A percentile compares a stretch with the other conserved stretches of the same genome.
phyloP scores from a whole-genome alignment of 30 jellyfish, hydroid and myxozoan species.

The Euphysa ruthae region DNA sequence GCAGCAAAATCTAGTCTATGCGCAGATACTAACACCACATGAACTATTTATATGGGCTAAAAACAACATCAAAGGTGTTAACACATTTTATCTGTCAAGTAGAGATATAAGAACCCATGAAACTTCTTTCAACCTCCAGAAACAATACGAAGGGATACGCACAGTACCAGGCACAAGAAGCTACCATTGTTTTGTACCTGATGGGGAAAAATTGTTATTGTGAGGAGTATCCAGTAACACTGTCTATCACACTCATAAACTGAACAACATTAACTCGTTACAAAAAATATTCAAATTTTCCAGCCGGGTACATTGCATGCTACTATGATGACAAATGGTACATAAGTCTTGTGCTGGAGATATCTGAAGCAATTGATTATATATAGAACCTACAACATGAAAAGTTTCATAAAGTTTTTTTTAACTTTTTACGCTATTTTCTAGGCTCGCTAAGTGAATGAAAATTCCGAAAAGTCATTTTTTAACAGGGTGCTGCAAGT shows the following conservation, averaged over 20 bases:
- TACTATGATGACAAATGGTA: not conserved
- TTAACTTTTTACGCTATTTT: not conserved
- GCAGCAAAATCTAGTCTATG: not conserved
- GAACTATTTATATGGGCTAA: not conserved
- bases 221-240: not conserved
- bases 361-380: not conserved
- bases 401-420: not conserved
- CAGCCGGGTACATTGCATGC: not conserved
- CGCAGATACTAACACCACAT: not conserved
- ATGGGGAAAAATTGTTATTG: not conserved
- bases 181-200: not conserved
- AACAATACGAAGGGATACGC: not conserved
- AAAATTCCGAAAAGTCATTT: not conserved
- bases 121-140: not conserved
- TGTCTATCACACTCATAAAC: not conserved
- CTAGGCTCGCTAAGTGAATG: not conserved
- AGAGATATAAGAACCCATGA: not conserved
- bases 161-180: not conserved
- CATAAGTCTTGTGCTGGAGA: not conserved
- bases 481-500: not conserved
- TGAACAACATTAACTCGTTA: not conserved
- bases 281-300: not conserved
- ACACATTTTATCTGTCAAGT: not conserved
- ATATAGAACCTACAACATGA: not conserved
- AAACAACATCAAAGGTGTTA: not conserved